Base-by-base conservation (phyloP, 2,888 invertebrate genomes). In the Tuta absoluta region DNA sequence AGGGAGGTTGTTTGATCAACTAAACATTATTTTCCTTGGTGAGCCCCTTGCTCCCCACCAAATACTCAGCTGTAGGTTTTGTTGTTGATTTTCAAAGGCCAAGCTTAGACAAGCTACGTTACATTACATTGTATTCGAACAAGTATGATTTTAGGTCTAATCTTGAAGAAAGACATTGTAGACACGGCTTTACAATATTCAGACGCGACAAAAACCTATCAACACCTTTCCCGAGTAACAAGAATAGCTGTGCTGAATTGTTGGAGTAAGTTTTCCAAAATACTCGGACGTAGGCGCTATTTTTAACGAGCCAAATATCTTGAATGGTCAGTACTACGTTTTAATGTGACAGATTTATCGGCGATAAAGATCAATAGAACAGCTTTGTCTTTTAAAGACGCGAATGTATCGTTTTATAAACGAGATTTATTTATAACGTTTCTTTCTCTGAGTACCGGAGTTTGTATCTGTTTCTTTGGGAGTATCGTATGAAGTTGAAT, bases 241-340 rank as follows among this genome's bases (percentile, higher is more conserved):
- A 64, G 38, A 64, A 64, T 64, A 64, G 23, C 38, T 64, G 63
- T 64, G 33, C 63, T 51, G 51, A 59, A 37, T 64, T 49, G 49
- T 28, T 19, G 38, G 12, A 23, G 37, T 63, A 38, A 59, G 21
- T 59, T 64, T 64, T 57, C 56, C 24, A 63, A 63, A 63, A 57
- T 63, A 57, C 57, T 45, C 56, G 37, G 56, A 56, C 56, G 63
- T 56, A 45, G 51, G 38, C 24, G 63, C 45, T 63, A 62, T 62
- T 62, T 53, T 38, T 62, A 62, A 53, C 24, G 33, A 28, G 28
- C 12, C 56, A 11, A 24, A 56, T 56, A 24, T 24, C 56, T 56
- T n/a, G 28, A 56, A 56, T 56, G 56, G 56, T 33, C 56, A 56
- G 56, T 56, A 33, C 14, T 4, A 33, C 3, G 24, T 24, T n/a